Percentiles rank a stretch among this genome's conserved stretches.
phyloP scores from a whole-genome alignment of 2,888 invertebrate species.

The Dryobotodes eremita region DNA sequence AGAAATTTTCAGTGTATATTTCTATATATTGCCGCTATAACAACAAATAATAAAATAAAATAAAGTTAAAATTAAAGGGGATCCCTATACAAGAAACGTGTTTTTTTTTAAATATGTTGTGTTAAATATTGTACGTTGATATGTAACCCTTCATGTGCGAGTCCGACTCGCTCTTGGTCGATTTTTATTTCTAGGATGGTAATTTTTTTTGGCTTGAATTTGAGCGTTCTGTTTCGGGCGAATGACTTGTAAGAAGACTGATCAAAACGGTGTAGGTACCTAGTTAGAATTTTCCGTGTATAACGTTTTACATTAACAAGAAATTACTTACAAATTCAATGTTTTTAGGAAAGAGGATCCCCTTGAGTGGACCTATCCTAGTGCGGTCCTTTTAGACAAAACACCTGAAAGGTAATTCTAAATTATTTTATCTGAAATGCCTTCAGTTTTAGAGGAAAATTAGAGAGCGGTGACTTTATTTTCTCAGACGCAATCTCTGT shows the following conservation, averaged over 20 bases:
- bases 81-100: too few relatives aligned
- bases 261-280: neutral
- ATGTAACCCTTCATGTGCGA: too few relatives aligned
- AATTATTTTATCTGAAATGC: slow-evolving; percentile 1
- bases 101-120: too few relatives aligned
- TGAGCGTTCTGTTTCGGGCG: neutral
- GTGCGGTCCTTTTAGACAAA: neutral
- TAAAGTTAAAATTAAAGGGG: too few relatives aligned
- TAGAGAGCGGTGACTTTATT: neutral
- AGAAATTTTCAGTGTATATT: too few relatives aligned
- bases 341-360: too few relatives aligned
- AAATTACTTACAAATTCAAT: too few relatives aligned
- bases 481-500: neutral
- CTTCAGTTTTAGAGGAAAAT: neutral
- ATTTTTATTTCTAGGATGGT: too few relatives aligned
- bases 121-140: too few relatives aligned
- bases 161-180: too few relatives aligned
- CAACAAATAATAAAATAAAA: too few relatives aligned
- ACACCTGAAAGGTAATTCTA: neutral
- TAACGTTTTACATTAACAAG: neutral
- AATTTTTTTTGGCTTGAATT: neutral
- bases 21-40: too few relatives aligned
- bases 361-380: neutral
- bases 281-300: neutral
- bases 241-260: neutral